Evolutionary conservation across 1,140 invertebrate genomes (phyloP), one percentile per base, ranked within the genome.

Genomic region (Sesamia nonagrioides): DNA sequence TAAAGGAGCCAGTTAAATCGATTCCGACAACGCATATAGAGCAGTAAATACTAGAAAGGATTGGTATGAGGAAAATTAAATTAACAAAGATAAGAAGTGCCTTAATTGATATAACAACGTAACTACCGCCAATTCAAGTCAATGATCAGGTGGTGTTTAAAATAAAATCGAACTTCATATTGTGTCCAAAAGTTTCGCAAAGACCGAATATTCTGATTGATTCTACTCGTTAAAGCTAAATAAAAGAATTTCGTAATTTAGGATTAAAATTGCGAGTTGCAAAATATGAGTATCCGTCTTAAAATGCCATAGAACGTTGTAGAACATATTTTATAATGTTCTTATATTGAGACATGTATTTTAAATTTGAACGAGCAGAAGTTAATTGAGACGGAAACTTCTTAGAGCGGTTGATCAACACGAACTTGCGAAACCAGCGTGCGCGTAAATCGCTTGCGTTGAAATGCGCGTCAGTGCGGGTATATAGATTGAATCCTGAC

Each of bases 391-490:
- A 42, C 52, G 40, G 71, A 60, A 45, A 74, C 40, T 74, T 45
- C 37, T 18, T 45, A 58, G 21, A 60, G 40, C 54, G 21, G 9
- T 42, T 45, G 33, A 42, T 42, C 37, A 63, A 63, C 17, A 18
- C 56, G 50, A 18, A 40, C 69, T 72, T 72, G 69, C 69, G 69
- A 72, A 33, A 72, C 50, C 50, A 54, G 15, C 17, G 17, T 52
- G 13, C 2, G 54, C 33, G 68, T 33, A 52, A 60, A 58, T 58
- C 21, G 58, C 18, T 58, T 42, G 35, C 50, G 54, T 58, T 9
- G 7, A n/a, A 42, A 37, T 9, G 63, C 40, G 63, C 45, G 37
- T 66, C 45, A 15, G 63, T 33, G 21, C 15, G 45, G 15, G 45
- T n/a, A 6, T 48, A 37, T 6, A 3, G 50, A 18, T 33, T 18